These are phyloP conservation scores for Drosophila miranda DNA, from an alignment of 1,140 invertebrate genomes.

Conservation along the genomic window DNA sequence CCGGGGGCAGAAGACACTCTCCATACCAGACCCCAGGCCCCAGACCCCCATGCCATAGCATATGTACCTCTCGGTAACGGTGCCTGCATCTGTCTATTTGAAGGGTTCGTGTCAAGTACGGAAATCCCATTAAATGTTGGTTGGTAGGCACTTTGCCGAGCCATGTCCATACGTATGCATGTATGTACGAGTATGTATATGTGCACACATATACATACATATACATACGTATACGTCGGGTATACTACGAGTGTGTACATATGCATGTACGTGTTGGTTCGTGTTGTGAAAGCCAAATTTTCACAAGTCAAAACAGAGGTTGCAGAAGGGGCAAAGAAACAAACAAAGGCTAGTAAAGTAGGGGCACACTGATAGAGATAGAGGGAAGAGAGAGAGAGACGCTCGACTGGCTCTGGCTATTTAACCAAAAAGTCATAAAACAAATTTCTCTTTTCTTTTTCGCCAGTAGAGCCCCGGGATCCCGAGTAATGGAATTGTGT, in stretches of 20 bases:
- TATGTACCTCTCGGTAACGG: conserved; percentile 1
- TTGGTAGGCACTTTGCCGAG: conserved; percentile 61
- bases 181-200: conserved; percentile 5
- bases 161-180: conserved; percentile 22
- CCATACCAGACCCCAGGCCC: conserved; percentile 1
- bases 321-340: conserved; percentile 55
- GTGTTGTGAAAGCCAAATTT: conserved; percentile 78
- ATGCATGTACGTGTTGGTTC: conserved; percentile 21
- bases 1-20: neutral
- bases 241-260: conserved; percentile 4
- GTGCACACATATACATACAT: neutral
- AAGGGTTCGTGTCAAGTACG: conserved; percentile 73
- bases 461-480: too few relatives aligned
- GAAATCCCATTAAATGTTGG: conserved; percentile 76
- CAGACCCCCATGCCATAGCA: conserved; percentile 4
- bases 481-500: conserved; percentile 35
- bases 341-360: conserved; percentile 48
- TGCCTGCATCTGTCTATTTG: conserved; percentile 53
- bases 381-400: conserved; percentile 20
- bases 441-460: conserved; percentile 76
- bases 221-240: neutral
- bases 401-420: conserved; percentile 19
- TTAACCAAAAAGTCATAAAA: conserved; percentile 56
- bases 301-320: conserved; percentile 75
- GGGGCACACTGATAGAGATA: conserved; percentile 5